Conservation (phyloP, 2,888 invertebrate genomes). For the Zeuzera pyrina region DNA sequence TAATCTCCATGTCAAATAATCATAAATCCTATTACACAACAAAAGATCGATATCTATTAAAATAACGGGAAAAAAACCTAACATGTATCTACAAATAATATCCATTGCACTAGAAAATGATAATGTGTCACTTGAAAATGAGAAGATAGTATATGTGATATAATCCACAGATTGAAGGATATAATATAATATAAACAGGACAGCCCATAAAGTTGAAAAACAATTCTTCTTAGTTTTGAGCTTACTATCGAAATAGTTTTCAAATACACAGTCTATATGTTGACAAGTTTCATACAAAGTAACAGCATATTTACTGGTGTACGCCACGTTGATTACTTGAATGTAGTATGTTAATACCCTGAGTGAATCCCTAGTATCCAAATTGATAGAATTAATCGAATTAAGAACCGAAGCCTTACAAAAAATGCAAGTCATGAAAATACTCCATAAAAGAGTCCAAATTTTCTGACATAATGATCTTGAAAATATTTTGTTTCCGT, state of each 20-base stretch:
- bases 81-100: not conserved
- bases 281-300: slow-evolving; percentile 1
- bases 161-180: too few species aligned
- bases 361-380: too few species aligned
- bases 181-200: too few species aligned
- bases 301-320: not conserved
- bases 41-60: not conserved
- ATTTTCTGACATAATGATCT: not conserved
- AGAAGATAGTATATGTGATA: too few species aligned
- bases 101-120: too few species aligned
- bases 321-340: not conserved
- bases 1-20: not conserved
- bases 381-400: too few species aligned
- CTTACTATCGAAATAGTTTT: too few species aligned
- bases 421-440: not conserved
- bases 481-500: not conserved
- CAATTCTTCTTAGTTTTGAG: too few species aligned
- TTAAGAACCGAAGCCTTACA: too few species aligned
- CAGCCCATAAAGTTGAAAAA: too few species aligned
- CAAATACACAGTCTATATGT: too few species aligned
- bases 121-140: too few species aligned
- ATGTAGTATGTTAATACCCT: not conserved
- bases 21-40: not conserved
- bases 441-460: not conserved
- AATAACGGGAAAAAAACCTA: not conserved